Conservation (phyloP, 2,888 invertebrate genomes). For the Chalcosyrphus nemorum region DNA sequence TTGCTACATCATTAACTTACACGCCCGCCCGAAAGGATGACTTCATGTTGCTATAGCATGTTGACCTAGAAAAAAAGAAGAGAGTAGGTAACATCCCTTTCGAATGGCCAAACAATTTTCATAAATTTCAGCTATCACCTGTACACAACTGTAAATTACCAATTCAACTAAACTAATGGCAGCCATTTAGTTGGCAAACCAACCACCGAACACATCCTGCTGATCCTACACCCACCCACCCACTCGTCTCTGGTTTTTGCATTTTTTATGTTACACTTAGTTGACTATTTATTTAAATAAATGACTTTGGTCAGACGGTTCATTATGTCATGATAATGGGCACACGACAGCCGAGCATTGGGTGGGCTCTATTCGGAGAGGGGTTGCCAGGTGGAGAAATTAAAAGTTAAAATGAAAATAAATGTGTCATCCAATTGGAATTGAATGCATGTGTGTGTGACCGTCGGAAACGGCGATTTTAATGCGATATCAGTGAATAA, state of each 20-base stretch:
- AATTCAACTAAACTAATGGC: slow-evolving; percentile 54
- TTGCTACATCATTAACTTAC: slow-evolving; percentile 54
- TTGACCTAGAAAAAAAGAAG: not conserved
- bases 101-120: slow-evolving; percentile 50
- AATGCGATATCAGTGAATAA: slow-evolving; percentile 51
- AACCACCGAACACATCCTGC: not conserved
- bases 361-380: not conserved
- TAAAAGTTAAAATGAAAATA: slow-evolving; percentile 46
- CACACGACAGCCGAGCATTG: slow-evolving; percentile 5
- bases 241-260: not conserved
- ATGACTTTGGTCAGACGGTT: slow-evolving; percentile 50
- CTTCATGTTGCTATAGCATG: too few species aligned
- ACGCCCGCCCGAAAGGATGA: too few species aligned
- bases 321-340: slow-evolving; percentile 44
- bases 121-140: slow-evolving; percentile 60
- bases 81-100: slow-evolving; percentile 24
- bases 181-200: slow-evolving; percentile 49
- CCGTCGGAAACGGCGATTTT: not conserved
- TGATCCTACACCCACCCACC: not conserved
- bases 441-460: slow-evolving; percentile 15
- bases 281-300: slow-evolving; percentile 62
- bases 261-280: slow-evolving; percentile 57
- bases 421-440: slow-evolving; percentile 43
- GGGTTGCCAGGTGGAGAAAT: not conserved
- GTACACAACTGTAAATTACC: slow-evolving; percentile 58